Base-by-base conservation (phyloP, 2,888 invertebrate species). In the Sesamia inferens region DNA sequence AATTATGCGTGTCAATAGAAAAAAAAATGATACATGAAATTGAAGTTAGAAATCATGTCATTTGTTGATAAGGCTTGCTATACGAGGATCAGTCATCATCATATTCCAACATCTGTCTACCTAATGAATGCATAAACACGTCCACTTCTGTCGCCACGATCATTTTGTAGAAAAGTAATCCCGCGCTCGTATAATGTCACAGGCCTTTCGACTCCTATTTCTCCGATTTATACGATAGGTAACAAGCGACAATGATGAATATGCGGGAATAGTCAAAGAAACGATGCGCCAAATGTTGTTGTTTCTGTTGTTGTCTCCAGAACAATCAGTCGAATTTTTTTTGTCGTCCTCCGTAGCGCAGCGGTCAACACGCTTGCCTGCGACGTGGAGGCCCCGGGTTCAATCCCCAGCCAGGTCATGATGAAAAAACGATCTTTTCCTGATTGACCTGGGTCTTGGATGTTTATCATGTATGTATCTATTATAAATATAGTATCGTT, bases 41-140 rank as follows among this genome's bases (percentile, higher is more conserved):
- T 42, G 47, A 63, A 51, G 64, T 59, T 48, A 70, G 57, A 14
- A 61, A 64, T 47, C 13, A 71, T 22, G 64, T 69, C 51, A 59
- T 74, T 76, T 71, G 71, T 63, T 64, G 77, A 78, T 79, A 64
- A 24, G 51, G 63, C 62, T 63, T 57, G n/a, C 8, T 62, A 78
- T 77, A 78, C 47, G 57, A 55, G 44, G 55, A 22, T 22, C 22
- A 44, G 74, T 78, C 79, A 74, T 79, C 63, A 78, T 79, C 67
- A 64, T 78, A 79, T 55, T 51, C 13, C 22, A 13, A 67, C 42
- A 64, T 74, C 63, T 73, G 54, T 79, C 13, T 67, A 39, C 39
- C 39, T 39, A 79, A 67, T 78, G 58, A 79, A 79, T 74, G 74
- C 79, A 59, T 39, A 16, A 55, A 47, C 74, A 78, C 58, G 74